Evolutionary conservation across 2,888 invertebrate genomes (phyloP), one percentile per base, ranked within the genome.

Genomic region (Ametastegia equiseti): DNA sequence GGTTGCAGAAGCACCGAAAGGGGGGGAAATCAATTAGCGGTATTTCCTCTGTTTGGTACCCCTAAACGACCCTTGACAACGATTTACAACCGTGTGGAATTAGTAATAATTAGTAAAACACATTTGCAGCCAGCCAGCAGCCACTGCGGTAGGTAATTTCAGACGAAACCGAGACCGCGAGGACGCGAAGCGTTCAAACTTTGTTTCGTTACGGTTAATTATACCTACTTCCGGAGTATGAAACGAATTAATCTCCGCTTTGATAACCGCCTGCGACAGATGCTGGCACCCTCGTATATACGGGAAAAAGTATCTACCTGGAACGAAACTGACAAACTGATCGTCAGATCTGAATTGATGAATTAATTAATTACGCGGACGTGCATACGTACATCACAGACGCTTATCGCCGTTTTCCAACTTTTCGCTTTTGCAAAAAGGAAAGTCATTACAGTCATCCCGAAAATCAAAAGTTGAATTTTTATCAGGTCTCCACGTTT

Each of bases 21-120:
- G 15, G 63, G 63, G 63, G 33, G n/a, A 33, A 50, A 73, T 73
- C 73, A 73, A 73, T 73, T 73, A 73, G 33, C 47, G 39, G 47
- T n/a, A 50, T 15, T 73, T n/a, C 73, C 73, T 30, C 47, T n/a
- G 23, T 42, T 69, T 45, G 36, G 13, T 42, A 50, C 33, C 73
- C 45, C 45, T 50, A n/a, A 69, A 30, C 73, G 50, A 73, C 73
- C 50, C 73, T 73, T 50, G 73, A 73, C 47, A 47, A 19, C 73
- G 47, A 73, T 73, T 73, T 57, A 57, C 33, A 57, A 77, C 36
- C 57, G 57, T 57, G 36, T 36, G 39, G 57, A 77, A 77, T 77
- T 77, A 77, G 57, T 54, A 54, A 77, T 54, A 57, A 77, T 57
- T 77, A 77, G 57, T 23, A 13, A 57, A 77, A 77, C 57, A 77